Percentiles rank a stretch among this genome's conserved stretches.
Evolutionary conservation across 1,140 invertebrate species (phyloP).

Genomic region (Calephelis nemesis): DNA sequence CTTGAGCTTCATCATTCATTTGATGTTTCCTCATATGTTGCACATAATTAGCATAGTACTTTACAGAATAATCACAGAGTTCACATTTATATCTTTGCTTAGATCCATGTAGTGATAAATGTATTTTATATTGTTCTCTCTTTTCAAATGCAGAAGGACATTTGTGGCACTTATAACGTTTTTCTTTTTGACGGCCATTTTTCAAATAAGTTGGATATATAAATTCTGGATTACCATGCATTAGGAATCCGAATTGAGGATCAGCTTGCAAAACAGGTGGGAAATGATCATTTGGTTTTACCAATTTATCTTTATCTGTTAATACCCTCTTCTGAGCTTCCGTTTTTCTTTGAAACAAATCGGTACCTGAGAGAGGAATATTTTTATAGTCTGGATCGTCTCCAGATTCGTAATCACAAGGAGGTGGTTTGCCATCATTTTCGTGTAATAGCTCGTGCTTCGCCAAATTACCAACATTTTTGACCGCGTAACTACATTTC

Average conservation of each 20-base stretch:
- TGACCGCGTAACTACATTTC: slow-evolving; percentile 91
- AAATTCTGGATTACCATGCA: slow-evolving; percentile 87
- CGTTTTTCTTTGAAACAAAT: slow-evolving; percentile 81
- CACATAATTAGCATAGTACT: slow-evolving; percentile 90
- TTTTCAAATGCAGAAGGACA: slow-evolving; percentile 94
- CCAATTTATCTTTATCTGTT: slow-evolving; percentile 72
- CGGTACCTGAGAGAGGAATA: slow-evolving; percentile 82
- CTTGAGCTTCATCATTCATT: slow-evolving; percentile 84
- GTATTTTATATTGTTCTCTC: slow-evolving; percentile 90
- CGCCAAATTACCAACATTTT: slow-evolving; percentile 87
- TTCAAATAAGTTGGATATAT: slow-evolving; percentile 87
- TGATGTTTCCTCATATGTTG: slow-evolving; percentile 90
- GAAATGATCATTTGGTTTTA: slow-evolving; percentile 76
- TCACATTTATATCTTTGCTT: slow-evolving; percentile 91
- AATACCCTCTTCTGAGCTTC: slow-evolving; percentile 79
- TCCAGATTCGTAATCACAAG: slow-evolving; percentile 70
- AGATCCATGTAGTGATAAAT: slow-evolving; percentile 90
- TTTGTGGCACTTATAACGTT: slow-evolving; percentile 90
- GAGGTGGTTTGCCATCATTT: slow-evolving; percentile 50
- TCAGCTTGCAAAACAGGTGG: slow-evolving; percentile 78
- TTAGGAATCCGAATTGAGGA: slow-evolving; percentile 83
- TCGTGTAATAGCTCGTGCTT: slow-evolving; percentile 83
- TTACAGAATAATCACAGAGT: slow-evolving; percentile 93
- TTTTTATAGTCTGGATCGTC: slow-evolving; percentile 75
- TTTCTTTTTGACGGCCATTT: slow-evolving; percentile 87